Percentiles rank a stretch among this genome's conserved stretches.
phyloP scores from a whole-genome alignment of 2,797 vertebrate genomes.

The Picus viridis region DNA sequence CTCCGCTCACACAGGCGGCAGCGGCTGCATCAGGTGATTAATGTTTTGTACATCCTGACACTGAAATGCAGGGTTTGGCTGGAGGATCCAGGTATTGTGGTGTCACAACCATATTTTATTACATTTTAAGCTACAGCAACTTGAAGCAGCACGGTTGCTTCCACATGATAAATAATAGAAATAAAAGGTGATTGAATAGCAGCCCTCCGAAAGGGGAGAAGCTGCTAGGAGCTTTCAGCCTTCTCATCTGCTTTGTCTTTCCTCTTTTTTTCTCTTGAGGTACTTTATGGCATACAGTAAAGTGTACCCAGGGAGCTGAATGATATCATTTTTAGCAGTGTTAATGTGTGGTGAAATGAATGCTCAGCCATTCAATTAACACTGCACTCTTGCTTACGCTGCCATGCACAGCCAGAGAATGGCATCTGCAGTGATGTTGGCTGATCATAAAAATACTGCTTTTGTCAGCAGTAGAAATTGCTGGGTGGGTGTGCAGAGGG shows the following conservation, averaged over 20 bases:
- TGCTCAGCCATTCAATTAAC: constrained; percentile 32
- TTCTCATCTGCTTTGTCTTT: constrained; percentile 51
- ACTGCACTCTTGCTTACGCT: neutral
- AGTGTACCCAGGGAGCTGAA: constrained; percentile 17
- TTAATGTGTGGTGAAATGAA: constrained; percentile 36
- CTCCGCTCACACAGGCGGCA: constrained; percentile 12
- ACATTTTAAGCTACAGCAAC: neutral
- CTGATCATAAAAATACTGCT: neutral
- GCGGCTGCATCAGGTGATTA: constrained; percentile 27
- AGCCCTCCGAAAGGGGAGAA: constrained; percentile 1
- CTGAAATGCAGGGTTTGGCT: constrained; percentile 2
- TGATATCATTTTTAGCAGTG: constrained; percentile 17
- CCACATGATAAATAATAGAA: constrained; percentile 47
- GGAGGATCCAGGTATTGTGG: neutral
- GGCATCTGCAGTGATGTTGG: neutral
- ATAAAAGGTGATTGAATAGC: constrained; percentile 66
- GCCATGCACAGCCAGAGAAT: neutral
- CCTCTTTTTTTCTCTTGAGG: neutral
- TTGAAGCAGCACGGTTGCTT: neutral
- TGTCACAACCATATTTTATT: constrained; percentile 31
- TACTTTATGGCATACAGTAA: constrained; percentile 2
- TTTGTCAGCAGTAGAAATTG: neutral
- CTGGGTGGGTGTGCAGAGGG: neutral
- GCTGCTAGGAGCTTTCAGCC: constrained; percentile 15
- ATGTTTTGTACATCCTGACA: constrained; percentile 26